Evolutionary conservation across 2,797 vertebrate genomes (phyloP).

Genomic region (Antennarius maculatus): DNA sequence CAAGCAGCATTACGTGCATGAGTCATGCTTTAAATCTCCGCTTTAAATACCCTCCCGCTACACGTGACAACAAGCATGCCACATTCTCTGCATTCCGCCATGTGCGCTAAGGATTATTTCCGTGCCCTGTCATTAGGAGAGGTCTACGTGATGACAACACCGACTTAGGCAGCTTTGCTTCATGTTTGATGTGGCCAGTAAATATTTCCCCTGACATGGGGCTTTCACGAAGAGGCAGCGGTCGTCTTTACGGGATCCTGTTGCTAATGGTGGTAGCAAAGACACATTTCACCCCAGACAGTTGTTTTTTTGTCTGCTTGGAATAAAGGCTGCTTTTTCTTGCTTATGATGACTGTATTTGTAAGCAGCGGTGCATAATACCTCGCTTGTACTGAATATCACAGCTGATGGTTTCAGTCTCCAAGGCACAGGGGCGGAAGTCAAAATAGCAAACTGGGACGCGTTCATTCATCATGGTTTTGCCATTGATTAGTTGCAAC

Average conservation of each 20-base stretch:
- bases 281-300: constrained; percentile 40
- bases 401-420: neutral
- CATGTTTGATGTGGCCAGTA: constrained; percentile 71
- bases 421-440: neutral
- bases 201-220: constrained; percentile 61
- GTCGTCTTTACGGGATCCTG: constrained; percentile 48
- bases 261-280: constrained; percentile 52
- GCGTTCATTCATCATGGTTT: constrained; percentile 16
- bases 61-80: constrained; percentile 64
- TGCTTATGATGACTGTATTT: neutral
- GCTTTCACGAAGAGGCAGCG: constrained; percentile 33
- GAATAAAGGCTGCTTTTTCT: neutral
- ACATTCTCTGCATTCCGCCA: constrained; percentile 70
- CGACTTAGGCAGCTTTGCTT: constrained; percentile 57
- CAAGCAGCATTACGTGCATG: constrained; percentile 45
- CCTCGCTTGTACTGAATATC: neutral
- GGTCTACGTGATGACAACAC: constrained; percentile 71
- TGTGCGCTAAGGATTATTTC: constrained; percentile 62
- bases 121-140: constrained; percentile 71
- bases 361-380: neutral
- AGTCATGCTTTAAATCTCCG: constrained; percentile 63
- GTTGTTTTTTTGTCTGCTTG: constrained; percentile 9
- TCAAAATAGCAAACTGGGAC: constrained; percentile 5
- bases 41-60: constrained; percentile 70
- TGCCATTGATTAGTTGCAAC: constrained; percentile 21